Percentiles rank a stretch among this genome's conserved stretches.
Evolutionary conservation across 2,888 invertebrate species (phyloP).

Genomic region (Chrysomela aeneicollis): DNA sequence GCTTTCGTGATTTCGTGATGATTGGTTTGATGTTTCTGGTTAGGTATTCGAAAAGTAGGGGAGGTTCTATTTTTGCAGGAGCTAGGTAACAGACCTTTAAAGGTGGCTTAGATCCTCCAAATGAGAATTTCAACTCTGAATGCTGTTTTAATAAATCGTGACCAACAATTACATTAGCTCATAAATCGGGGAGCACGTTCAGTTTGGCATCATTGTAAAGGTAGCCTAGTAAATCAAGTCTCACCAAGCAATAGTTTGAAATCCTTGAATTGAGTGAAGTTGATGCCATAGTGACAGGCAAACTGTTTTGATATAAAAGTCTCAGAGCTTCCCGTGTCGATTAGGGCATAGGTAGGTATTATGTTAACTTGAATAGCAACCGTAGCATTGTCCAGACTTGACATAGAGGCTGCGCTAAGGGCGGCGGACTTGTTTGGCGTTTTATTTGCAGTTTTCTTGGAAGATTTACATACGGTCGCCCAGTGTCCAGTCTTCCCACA

Average conservation of each 20-base stretch:
- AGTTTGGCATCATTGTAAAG: constrained; percentile 7
- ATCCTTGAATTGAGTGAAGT: constrained; percentile 3
- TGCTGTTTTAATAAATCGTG: constrained; percentile 10
- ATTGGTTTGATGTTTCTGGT: constrained; percentile 16
- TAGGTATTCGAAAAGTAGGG: constrained; percentile 10
- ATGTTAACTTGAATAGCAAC: too few species aligned
- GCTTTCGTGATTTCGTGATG: constrained; percentile 13
- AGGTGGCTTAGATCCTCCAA: constrained; percentile 10
- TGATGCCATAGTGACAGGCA: constrained; percentile 4
- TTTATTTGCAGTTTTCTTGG: constrained; percentile 10
- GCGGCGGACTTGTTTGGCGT: too few species aligned
- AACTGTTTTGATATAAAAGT: not conserved
- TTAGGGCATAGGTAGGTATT: constrained; percentile 14
- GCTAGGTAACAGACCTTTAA: constrained; percentile 12
- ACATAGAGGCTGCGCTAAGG: not conserved
- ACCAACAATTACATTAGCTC: constrained; percentile 6
- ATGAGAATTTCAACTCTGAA: constrained; percentile 8
- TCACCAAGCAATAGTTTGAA: constrained; percentile 4
- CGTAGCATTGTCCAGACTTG: not conserved
- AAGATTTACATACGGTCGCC: constrained; percentile 7
- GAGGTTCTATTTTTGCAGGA: constrained; percentile 7
- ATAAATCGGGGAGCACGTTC: constrained; percentile 3
- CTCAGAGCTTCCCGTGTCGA: constrained; percentile 13
- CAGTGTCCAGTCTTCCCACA: too few species aligned
- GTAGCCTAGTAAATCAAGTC: not conserved